Evolutionary conservation across 2,888 invertebrate genomes (phyloP), one percentile per base, ranked within the genome.

Genomic region (Eristalis intricaria): DNA sequence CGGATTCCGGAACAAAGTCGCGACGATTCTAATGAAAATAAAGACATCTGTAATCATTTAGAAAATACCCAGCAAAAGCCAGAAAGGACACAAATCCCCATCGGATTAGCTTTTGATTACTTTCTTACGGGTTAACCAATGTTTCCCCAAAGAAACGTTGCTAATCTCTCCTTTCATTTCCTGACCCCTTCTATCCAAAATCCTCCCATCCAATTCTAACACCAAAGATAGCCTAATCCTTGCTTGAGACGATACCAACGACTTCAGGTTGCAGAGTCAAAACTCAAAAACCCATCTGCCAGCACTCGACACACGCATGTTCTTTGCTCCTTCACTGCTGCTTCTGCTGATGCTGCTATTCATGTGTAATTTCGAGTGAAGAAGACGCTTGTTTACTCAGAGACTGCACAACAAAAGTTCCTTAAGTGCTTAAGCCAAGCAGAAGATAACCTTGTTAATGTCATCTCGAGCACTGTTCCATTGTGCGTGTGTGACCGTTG

Each of bases 361-460:
- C 26, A 50, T 63, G 50, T 63, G 43, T 66, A 68, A 68, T 50
- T 50, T 23, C 50, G 2, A 43, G 38, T 61, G 50, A 77, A 38
- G 58, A 50, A 50, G 50, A 50, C 50, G 65, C 35, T 82, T 86
- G 58, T 86, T 86, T 75, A 65, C 77, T 70, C 65, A 11, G 66
- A 68, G 29, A 56, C 65, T 61, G 23, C 40, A 56, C 70, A 81
- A 86, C 75, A 83, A 86, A 83, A 75, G 78, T 86, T 83, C 35
- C 66, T 75, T 83, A 86, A 86, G 86, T 78, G 75, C 78, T 66
- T 75, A 78, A 83, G 78, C 78, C 86, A 83, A 86, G 86, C 74
- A 75, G 61, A 66, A 84, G 50, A 84, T 84, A 80, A 84, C 87
- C 87, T 87, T 84, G 83, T 87, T 84, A 83, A 87, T 84, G 76